Evolutionary conservation across 2,888 invertebrate genomes (phyloP), one percentile per base, ranked within the genome.

Genomic region (Leptinotarsa juncta): DNA sequence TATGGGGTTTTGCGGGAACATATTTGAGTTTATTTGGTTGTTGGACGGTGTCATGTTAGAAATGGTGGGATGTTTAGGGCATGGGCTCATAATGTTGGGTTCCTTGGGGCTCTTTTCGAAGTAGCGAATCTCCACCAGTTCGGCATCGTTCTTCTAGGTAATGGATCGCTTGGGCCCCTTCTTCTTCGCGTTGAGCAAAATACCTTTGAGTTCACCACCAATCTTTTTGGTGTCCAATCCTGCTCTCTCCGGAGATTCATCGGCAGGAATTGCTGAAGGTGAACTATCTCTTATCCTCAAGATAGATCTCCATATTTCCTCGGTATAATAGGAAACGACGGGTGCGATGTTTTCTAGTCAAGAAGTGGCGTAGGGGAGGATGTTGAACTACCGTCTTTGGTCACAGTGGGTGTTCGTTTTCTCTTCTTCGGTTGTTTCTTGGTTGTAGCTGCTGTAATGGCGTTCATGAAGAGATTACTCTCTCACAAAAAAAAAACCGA

Each of bases 101-200:
- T 32, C 32, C 32, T 32, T 32, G 32, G 32, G 32, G 32, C 7
- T 32, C 32, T 32, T 1, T 95, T 88, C 98, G 88, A 26, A 26
- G 88, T 93, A 97, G 83, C 94, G 93, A 73, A 96, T 90, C 84
- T 95, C 93, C 82, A 95, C 95, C 50, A 99, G 89, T 80, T 94
- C 92, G 10, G 91, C 88, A 74, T 97, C 96, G 4, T 93, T 91
- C 84, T 94, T 94, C 94, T 96, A 97, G 5, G 93, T 82, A 32
- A 88, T 85, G 81, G 92, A 92, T 87, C 95, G 95, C 85, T 95
- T 96, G 4, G 94, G 94, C 3, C 94, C 95, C 86, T 92, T 94
- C 80, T 91, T 91, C 81, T 95, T 93, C 77, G 94, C 93, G 81
- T 93, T 90, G 82, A 94, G 90, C 12, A 96, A 89, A 32, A 95